phyloP scores from a whole-genome alignment of 2,113 vertebrate genomes.

The Galeopterus variegatus region DNA sequence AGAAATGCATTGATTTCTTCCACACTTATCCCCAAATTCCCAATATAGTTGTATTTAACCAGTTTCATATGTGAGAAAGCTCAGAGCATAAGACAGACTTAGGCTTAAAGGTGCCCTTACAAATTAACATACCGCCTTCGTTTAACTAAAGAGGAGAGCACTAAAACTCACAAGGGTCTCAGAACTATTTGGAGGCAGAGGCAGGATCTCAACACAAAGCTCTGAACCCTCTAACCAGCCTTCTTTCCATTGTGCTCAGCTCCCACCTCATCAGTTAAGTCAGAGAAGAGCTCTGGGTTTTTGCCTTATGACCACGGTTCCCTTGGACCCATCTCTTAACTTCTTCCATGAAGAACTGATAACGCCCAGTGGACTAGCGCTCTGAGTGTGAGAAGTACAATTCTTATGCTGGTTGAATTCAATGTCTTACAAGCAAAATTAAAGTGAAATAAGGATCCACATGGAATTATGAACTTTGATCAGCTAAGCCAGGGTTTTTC shows the following conservation, averaged over 20 bases:
- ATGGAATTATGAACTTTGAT: neutral
- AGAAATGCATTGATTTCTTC: no score
- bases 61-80: neutral
- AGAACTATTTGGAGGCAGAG: neutral
- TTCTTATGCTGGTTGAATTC: neutral
- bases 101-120: neutral
- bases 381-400: no score
- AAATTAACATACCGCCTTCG: fast-evolving
- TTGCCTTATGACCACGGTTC: neutral
- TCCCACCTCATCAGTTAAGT: fast-evolving
- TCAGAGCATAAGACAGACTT: neutral
- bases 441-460: neutral
- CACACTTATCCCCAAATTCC: neutral
- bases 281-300: neutral
- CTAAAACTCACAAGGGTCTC: fast-evolving
- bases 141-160: neutral
- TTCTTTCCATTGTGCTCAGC: neutral
- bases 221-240: no score
- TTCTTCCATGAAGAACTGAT: neutral
- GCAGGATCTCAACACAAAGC: neutral
- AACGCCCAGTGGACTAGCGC: neutral
- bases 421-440: neutral
- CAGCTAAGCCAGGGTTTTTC: neutral
- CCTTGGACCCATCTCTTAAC: fast-evolving
- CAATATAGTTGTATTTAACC: neutral